Conservation (phyloP, 2,113 vertebrate species). For the Chlorodrepanis virens region DNA sequence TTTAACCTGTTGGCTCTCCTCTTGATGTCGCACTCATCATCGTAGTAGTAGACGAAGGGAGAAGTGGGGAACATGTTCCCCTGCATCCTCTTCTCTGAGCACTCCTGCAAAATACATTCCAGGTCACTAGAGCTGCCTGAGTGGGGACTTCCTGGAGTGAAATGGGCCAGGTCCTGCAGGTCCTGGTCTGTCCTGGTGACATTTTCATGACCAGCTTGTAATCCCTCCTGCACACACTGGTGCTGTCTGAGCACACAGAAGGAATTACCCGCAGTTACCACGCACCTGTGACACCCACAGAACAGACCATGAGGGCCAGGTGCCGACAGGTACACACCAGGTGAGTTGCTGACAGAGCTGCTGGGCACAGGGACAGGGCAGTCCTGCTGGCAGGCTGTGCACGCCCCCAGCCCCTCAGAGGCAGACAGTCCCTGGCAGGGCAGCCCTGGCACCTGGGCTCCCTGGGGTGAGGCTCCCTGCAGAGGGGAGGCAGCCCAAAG, state of each 20-base stretch:
- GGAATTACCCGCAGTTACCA: neutral
- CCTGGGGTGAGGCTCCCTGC: neutral
- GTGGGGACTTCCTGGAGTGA: neutral
- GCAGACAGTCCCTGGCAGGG: neutral
- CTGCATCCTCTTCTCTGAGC: slow-evolving; percentile 71
- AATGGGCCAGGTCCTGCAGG: neutral
- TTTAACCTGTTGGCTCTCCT: slow-evolving; percentile 65
- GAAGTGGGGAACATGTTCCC: slow-evolving; percentile 67
- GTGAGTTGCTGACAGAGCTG: accelerated
- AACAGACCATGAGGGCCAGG: too few species aligned
- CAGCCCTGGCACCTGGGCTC: neutral
- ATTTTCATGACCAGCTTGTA: neutral
- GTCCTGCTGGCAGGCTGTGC: neutral
- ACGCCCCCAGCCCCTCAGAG: accelerated
- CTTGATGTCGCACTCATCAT: slow-evolving; percentile 64
- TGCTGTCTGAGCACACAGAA: accelerated
- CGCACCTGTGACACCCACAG: accelerated
- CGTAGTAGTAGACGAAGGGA: slow-evolving; percentile 76
- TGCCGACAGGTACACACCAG: neutral
- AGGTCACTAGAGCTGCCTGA: neutral
- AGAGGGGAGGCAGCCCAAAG: neutral
- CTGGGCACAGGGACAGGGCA: neutral
- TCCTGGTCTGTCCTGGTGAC: neutral
- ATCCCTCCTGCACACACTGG: too few species aligned
- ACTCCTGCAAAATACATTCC: slow-evolving; percentile 75